Evolutionary conservation across 1,140 invertebrate species (phyloP).

Genomic region (Copidosoma floridanum): DNA sequence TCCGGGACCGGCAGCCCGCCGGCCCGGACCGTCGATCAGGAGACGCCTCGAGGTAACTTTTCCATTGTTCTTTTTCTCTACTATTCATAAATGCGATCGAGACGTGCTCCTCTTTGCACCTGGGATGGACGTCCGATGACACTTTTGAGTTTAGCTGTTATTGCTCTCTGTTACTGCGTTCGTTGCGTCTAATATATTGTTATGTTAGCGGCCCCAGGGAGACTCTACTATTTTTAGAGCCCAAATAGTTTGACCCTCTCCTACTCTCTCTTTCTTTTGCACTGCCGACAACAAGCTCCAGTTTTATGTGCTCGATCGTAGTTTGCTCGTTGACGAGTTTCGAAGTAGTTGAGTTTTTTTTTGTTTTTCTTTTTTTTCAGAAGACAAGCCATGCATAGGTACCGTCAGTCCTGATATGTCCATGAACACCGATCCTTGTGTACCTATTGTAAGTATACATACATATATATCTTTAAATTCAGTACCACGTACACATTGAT

Average conservation of each 20-base stretch:
- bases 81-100: no score
- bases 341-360: background rate
- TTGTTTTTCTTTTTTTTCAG: constrained; percentile 1
- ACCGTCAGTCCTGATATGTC: background rate
- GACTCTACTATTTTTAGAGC: constrained; percentile 17
- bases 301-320: no score
- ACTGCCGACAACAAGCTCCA: constrained; percentile 4
- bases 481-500: background rate
- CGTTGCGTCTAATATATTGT: no score
- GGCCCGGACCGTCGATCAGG: background rate
- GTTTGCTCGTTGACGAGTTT: no score
- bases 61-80: no score
- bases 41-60: background rate
- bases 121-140: background rate
- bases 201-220: background rate
- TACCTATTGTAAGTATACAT: background rate
- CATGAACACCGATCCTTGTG: background rate
- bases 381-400: background rate
- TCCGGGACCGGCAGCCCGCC: background rate
- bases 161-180: background rate
- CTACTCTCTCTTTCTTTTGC: no score
- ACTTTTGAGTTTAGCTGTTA: background rate
- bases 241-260: constrained; percentile 5
- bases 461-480: background rate
- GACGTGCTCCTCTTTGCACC: no score